A percentile compares a stretch with the other conserved stretches of the same genome.
Evolutionary conservation across 2,888 invertebrate genomes (phyloP).

Genomic region (Automeris io): DNA sequence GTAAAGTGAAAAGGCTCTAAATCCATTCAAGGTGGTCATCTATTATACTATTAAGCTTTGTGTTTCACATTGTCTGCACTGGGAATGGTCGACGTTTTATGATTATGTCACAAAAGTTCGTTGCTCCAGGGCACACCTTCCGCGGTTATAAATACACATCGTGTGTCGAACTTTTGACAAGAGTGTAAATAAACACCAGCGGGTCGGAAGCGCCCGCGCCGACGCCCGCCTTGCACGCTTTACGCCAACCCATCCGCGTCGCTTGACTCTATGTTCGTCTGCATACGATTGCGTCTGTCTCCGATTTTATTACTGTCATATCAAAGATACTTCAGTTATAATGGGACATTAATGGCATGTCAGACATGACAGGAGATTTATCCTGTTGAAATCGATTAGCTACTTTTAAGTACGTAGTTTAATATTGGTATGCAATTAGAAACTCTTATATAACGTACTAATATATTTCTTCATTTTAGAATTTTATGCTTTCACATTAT

Average conservation of each 20-base stretch:
- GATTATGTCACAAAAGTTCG: constrained; percentile 46
- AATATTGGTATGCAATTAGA: too few relatives aligned
- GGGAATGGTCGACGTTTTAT: constrained; percentile 30
- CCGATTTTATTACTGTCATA: not conserved
- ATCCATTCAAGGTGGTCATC: constrained; percentile 5
- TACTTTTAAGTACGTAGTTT: too few relatives aligned
- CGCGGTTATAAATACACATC: constrained; percentile 63
- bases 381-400: too few relatives aligned
- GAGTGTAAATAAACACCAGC: constrained; percentile 60
- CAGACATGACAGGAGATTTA: too few relatives aligned
- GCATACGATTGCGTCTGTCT: not conserved
- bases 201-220: constrained; percentile 35
- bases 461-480: too few relatives aligned
- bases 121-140: constrained; percentile 67
- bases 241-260: not conserved
- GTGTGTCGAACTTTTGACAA: constrained; percentile 71
- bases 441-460: too few relatives aligned
- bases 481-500: too few relatives aligned
- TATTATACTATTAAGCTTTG: constrained; percentile 32
- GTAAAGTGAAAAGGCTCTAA: not conserved
- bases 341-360: too few relatives aligned
- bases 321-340: too few relatives aligned
- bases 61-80: constrained; percentile 32
- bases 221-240: constrained; percentile 9
- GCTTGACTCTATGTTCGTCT: not conserved